These are phyloP conservation scores for Hirtodrosophila confusa DNA, from an alignment of 2,888 invertebrate species.

Conservation along the genomic window DNA sequence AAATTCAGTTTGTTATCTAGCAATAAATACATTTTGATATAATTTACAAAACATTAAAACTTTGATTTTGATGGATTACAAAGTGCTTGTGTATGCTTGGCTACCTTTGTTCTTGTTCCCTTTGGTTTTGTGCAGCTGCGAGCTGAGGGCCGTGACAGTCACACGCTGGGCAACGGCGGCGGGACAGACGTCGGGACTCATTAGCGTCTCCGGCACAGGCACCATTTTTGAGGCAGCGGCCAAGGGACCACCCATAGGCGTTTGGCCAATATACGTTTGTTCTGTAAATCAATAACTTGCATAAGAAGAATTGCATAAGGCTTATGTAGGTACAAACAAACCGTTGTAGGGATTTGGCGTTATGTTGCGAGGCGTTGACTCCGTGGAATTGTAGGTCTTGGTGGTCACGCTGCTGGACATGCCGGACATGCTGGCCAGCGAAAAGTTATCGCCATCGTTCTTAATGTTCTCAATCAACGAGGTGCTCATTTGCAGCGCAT, in stretches of 20 bases:
- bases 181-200: conserved; percentile 90
- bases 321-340: conserved; percentile 19
- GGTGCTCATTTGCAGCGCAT: conserved; percentile 83
- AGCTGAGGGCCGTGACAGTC: conserved; percentile 77
- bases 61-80: conserved; percentile 9
- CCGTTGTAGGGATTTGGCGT: conserved; percentile 83
- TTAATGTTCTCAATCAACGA: conserved; percentile 84
- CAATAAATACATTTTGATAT: conserved; percentile 5
- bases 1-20: conserved; percentile 83
- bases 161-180: conserved; percentile 81
- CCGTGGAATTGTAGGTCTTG: conserved; percentile 81
- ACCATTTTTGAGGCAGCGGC: conserved; percentile 94
- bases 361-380: conserved; percentile 83
- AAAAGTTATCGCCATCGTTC: conserved; percentile 85
- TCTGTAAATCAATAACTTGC: conserved; percentile 51
- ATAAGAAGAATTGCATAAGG: background rate
- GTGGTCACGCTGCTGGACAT: conserved; percentile 76
- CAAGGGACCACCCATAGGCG: conserved; percentile 85
- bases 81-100: background rate
- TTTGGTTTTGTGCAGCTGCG: conserved; percentile 82
- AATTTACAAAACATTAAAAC: conserved; percentile 2
- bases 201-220: conserved; percentile 93
- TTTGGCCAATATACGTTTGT: conserved; percentile 68
- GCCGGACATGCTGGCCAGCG: conserved; percentile 62
- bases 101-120: conserved; percentile 83